Base-by-base conservation (phyloP, 2,113 vertebrate species). In the Istiophorus platypterus region DNA sequence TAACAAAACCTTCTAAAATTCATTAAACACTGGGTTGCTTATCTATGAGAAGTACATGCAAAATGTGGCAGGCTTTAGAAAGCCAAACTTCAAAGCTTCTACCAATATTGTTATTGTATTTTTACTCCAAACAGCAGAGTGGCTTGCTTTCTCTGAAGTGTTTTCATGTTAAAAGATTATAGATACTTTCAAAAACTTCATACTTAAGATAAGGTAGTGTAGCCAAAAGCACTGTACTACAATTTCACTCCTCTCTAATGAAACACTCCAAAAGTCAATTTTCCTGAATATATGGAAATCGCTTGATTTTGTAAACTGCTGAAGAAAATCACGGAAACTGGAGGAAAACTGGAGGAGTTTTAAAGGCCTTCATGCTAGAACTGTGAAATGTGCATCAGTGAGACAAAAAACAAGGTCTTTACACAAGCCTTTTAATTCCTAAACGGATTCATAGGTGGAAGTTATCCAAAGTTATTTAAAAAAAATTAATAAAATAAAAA, bases 71-170 rank as follows among this genome's bases (percentile, higher is more conserved):
- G 59, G 37, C 75, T 81, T 75, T 49, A 67, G 65, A 80, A 68
- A 78, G 67, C 49, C 59, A 41, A 31, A 88, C 83, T 84, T 89
- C 77, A 91, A 88, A 86, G 84, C 80, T 45, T 76, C 34, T 54
- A 72, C 34, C 56, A 69, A 56, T 70, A 63, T 66, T 39, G 65
- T 7, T 18, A 31, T 76, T 34, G 68, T 9, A 27, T 69, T 76
- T 89, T 59, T 15, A 65, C 42, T 80, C 57, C 9, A 64, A 76
- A 91, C 47, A 63, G 52, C 59, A 42, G 12, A 66, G 45, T 84
- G 79, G 34, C 52, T 67, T 26, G n/a, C 22, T 57, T 72, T 66
- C 63, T 83, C 61, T 84, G 24, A 80, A 70, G 77, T 85, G 49
- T 47, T 73, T 77, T 84, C 87, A 82, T 70, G 70, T 84, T 69